Evolutionary conservation across 1,140 invertebrate genomes (phyloP), one percentile per base, ranked within the genome.

Genomic region (Sarcophaga peregrina): DNA sequence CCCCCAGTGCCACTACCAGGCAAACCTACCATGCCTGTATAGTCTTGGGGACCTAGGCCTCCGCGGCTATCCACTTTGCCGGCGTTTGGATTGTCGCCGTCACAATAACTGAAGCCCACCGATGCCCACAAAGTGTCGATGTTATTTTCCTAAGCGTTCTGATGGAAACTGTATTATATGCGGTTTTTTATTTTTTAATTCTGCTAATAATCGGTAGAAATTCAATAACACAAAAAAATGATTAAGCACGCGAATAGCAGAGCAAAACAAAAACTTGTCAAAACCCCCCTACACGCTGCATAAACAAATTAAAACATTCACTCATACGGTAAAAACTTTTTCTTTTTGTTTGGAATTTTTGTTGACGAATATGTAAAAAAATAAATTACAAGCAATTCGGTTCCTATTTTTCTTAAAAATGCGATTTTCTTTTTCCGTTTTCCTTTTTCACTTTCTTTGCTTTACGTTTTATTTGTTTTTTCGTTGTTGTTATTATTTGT

Each of bases 21-120:
- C 82, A 91, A 86, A 84, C 90, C 91, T 84, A 90, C 90, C 91
- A 91, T 91, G 85, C 88, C 88, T 58, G 83, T 25, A 85, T 89
- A 90, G 85, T 90, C 88, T 87, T 90, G 88, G 87, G 88, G 86
- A 83, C 87, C 88, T 87, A 90, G 87, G 84, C 86, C 84, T 84
- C 87, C 83, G 80, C 88, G 86, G 78, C 87, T 87, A 90, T 90
- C 89, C 89, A 90, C 89, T 89, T 88, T 89, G 88, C 85, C 87
- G 88, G 87, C 86, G 87, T 89, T 89, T 62, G 83, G 88, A 83
- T 85, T 86, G 83, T 85, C 87, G 85, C 87, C 87, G 87, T 87
- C 87, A 89, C 87, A 88, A 85, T 85, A 86, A 83, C 85, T 84
- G 87, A 85, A 88, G 84, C 85, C 86, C 84, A 86, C 84, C 86